Base-by-base conservation (phyloP, 2,113 vertebrate species). In the Gopherus evgoodei region DNA sequence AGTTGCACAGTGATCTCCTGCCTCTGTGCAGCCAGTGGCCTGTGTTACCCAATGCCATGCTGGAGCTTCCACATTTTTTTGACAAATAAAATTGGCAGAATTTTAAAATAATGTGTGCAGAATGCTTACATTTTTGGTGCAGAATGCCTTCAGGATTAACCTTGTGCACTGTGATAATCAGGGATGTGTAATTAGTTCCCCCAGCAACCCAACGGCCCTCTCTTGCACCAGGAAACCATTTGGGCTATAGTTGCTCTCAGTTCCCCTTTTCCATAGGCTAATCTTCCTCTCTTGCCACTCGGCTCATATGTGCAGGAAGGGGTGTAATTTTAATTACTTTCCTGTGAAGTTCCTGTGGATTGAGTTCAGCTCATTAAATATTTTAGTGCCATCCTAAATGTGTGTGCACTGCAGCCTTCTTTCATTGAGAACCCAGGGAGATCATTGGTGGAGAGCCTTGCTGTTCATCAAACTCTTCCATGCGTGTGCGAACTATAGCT, bases 401-500 rank as follows among this genome's bases (percentile, higher is more conserved):
- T 12, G 0, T 0, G 13, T 42, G 13, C 38, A 6, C 22, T 1
- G 27, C 59, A 24, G 22, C 59, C 35, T 35, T 6, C 4, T n/a
- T 0, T 2, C 22, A 1, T 50, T 35, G 1, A 0, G 38, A 81
- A 50, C 49, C 6, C 35, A 42, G 69, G 19, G 42, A 31, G 76
- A 44, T 72, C 53, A 49, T 81, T 3, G 29, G 2, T n/a, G 21
- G 31, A 11, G 84, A 69, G 50, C 81, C 6, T 1, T 38, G 0
- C 9, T 10, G 69, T 2, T 62, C 22, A 3, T 3, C 16, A 21
- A 11, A 75, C n/a, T 13, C 76, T 84, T 86, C 7, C 0, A 59
- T 22, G 17, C 7, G 3, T 0, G 3, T 4, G 2, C 1, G 11
- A 89, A 1, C 3, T n/a, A 4, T 31, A 5, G 82, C 50, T 38